Conservation (phyloP, 2,888 invertebrate genomes). For the Drosophila borborema region DNA sequence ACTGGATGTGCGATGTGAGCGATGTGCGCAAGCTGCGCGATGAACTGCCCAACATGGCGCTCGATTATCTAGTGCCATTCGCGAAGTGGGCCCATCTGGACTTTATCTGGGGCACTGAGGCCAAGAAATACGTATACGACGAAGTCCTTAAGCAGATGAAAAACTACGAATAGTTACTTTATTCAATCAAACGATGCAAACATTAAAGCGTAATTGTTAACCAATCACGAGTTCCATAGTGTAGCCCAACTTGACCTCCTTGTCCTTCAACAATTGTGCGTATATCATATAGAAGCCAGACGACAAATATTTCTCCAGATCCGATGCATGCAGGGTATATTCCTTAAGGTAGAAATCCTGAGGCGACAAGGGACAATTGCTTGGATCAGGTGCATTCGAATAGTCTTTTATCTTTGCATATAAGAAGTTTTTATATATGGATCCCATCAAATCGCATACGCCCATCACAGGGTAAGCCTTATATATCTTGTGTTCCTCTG, state of each 20-base stretch:
- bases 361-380: conserved; percentile 68
- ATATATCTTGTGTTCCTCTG: conserved; percentile 48
- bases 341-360: conserved; percentile 64
- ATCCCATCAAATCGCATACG: conserved; percentile 64
- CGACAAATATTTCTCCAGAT: conserved; percentile 50
- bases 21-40: conserved; percentile 86
- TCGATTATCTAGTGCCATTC: conserved; percentile 86
- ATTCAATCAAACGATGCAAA: conserved; percentile 1
- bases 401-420: conserved; percentile 74
- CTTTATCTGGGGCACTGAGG: conserved; percentile 88
- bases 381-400: conserved; percentile 79
- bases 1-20: conserved; percentile 87
- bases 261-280: conserved; percentile 38
- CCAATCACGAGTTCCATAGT: conserved; percentile 39
- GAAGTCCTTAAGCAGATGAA: conserved; percentile 71
- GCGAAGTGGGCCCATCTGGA: conserved; percentile 86
- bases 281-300: conserved; percentile 66
- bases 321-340: conserved; percentile 66
- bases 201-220: conserved; percentile 46
- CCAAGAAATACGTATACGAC: conserved; percentile 87
- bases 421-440: conserved; percentile 71
- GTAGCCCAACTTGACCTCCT: conserved; percentile 60
- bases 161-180: conserved; percentile 43
- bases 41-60: conserved; percentile 86
- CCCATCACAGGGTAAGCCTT: conserved; percentile 42